phyloP scores from a whole-genome alignment of 2,888 invertebrate genomes.

The Sphaerophoria taeniata region DNA sequence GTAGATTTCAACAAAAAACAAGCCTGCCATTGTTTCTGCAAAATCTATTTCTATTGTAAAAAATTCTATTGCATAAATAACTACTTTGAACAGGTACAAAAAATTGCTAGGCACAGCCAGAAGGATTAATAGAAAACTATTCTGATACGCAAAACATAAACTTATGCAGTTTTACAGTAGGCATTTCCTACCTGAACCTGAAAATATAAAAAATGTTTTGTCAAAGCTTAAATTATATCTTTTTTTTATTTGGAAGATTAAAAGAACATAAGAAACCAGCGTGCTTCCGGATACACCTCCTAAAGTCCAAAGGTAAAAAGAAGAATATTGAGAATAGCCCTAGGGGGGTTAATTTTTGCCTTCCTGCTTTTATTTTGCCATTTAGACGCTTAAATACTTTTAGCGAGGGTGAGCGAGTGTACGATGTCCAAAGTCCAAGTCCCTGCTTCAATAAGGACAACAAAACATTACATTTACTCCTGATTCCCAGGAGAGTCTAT shows the following conservation, averaged over 20 bases:
- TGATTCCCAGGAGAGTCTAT: conserved; percentile 7
- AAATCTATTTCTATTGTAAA: conserved; percentile 13
- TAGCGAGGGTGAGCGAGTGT: conserved; percentile 1
- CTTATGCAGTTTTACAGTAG: too few relatives aligned
- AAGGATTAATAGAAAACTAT: conserved; percentile 17
- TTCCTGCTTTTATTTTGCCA: conserved; percentile 21
- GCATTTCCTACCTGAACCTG: too few relatives aligned
- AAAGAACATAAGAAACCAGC: too few relatives aligned
- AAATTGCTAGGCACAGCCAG: conserved; percentile 19
- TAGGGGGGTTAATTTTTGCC: conserved; percentile 11
- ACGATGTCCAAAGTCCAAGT: not conserved
- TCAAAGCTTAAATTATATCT: too few relatives aligned
- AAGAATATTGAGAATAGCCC: not conserved
- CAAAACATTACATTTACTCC: conserved; percentile 1
- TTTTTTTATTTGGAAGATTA: too few relatives aligned
- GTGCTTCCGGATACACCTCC: too few relatives aligned
- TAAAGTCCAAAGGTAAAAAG: conserved; percentile 22
- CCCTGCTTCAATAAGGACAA: not conserved
- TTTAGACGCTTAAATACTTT: conserved; percentile 26
- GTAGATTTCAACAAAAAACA: conserved; percentile 42
- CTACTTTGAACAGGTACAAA: not conserved
- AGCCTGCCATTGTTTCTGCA: conserved; percentile 1
- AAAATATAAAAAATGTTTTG: too few relatives aligned
- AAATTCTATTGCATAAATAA: conserved; percentile 22
- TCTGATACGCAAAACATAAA: not conserved